A percentile compares a stretch with the other conserved stretches of the same genome.
These are phyloP conservation scores for Meandrina meandrites DNA, from an alignment of 92 coral and sea anemone genomes.

Conservation along the genomic window DNA sequence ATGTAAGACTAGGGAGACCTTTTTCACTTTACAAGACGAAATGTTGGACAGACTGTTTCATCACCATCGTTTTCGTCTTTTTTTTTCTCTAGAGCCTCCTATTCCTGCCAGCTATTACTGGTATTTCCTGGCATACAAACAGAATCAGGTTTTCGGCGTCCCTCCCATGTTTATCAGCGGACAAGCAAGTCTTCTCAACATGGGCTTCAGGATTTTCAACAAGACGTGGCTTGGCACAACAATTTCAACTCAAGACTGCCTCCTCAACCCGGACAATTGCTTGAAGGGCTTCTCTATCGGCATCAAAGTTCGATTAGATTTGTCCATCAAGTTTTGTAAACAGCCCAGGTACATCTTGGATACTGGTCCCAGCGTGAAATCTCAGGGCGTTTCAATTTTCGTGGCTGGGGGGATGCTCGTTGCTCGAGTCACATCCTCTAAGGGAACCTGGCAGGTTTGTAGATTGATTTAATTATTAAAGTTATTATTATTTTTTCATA, in stretches of 20 bases:
- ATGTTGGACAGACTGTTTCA: background rate
- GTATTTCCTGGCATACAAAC: conserved; percentile 78
- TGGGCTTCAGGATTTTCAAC: conserved; percentile 71
- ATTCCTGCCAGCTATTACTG: conserved; percentile 92
- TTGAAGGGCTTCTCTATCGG: conserved; percentile 80
- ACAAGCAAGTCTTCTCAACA: conserved; percentile 64
- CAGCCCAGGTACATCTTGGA: conserved; percentile 80
- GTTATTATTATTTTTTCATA: no score
- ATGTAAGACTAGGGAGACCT: background rate
- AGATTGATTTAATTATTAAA: background rate
- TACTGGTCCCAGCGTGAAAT: conserved; percentile 80
- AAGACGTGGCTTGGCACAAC: conserved; percentile 71
- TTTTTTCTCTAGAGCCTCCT: conserved; percentile 67
- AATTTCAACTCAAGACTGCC: conserved; percentile 63
- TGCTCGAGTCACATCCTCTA: conserved; percentile 68
- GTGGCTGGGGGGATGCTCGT: conserved; percentile 60
- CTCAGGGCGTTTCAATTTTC: conserved; percentile 84
- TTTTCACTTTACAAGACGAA: background rate
- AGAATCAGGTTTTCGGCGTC: conserved; percentile 71
- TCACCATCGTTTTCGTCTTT: background rate
- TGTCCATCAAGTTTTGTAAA: conserved; percentile 51
- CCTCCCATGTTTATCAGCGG: conserved; percentile 80
- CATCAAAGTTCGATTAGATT: conserved; percentile 80
- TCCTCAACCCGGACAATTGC: conserved; percentile 76
- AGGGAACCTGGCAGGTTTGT: conserved; percentile 73